These are phyloP conservation scores for Xenops minutus DNA, from an alignment of 2,797 vertebrate genomes.

Conservation along the genomic window DNA sequence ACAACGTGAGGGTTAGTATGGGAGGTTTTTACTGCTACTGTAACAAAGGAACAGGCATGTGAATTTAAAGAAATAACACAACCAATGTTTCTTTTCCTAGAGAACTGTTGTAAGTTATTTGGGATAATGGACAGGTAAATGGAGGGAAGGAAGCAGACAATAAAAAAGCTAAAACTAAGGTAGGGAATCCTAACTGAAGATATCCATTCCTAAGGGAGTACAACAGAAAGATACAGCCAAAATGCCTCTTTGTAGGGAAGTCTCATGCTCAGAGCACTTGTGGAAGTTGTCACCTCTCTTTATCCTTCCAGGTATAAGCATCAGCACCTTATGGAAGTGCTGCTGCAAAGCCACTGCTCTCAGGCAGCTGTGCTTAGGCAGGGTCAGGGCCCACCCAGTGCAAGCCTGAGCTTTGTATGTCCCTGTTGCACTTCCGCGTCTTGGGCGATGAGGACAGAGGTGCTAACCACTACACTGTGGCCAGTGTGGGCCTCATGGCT, in stretches of 20 bases:
- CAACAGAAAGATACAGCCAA: background rate
- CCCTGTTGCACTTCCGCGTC: rapidly evolving
- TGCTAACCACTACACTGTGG: background rate
- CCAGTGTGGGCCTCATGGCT: background rate
- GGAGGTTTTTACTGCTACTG: background rate
- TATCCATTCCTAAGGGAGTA: background rate
- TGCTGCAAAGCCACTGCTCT: background rate
- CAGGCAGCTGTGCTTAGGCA: background rate
- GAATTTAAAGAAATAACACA: background rate
- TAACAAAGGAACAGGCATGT: background rate
- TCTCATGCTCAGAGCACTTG: background rate
- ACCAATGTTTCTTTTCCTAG: background rate
- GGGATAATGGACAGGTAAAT: background rate
- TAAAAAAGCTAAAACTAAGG: background rate
- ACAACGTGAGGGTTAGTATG: background rate
- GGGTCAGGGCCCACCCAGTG: background rate
- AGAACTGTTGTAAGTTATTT: background rate
- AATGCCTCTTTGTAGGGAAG: background rate
- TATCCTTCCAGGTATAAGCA: background rate
- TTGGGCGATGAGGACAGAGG: rapidly evolving
- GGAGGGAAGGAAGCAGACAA: background rate
- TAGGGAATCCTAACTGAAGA: background rate
- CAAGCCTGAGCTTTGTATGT: background rate
- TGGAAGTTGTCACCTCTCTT: background rate
- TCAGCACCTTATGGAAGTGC: background rate